Evolutionary conservation across 2,113 vertebrate genomes (phyloP).

Genomic region (Synchiropus splendidus): DNA sequence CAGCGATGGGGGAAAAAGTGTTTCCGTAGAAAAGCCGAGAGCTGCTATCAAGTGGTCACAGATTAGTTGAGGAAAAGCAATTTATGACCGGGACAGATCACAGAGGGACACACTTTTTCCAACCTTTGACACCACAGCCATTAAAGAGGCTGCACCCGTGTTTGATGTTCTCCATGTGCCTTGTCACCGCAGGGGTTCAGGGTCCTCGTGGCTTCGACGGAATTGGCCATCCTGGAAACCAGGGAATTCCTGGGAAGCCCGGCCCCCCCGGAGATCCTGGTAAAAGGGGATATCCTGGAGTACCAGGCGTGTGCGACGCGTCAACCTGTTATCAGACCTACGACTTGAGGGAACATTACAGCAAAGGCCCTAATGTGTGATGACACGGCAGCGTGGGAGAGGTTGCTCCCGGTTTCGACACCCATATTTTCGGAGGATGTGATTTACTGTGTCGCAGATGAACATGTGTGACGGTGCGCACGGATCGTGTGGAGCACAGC

Average conservation of each 20-base stretch:
- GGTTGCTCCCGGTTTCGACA: conserved; percentile 3
- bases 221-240: conserved; percentile 55
- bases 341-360: conserved; percentile 65
- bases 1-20: neutral
- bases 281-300: conserved; percentile 58
- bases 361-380: conserved; percentile 71
- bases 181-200: conserved; percentile 48
- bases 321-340: conserved; percentile 70
- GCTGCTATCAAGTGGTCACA: neutral
- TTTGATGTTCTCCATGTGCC: neutral
- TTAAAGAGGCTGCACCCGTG: neutral
- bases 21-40: neutral
- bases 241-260: conserved; percentile 64
- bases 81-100: neutral
- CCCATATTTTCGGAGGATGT: conserved; percentile 3
- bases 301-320: conserved; percentile 64
- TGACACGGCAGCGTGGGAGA: neutral
- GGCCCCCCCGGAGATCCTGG: conserved; percentile 59
- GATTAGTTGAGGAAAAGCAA: neutral
- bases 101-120: too few species aligned
- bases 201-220: conserved; percentile 66
- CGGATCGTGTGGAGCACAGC: conserved; percentile 7
- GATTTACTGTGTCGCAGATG: conserved; percentile 22
- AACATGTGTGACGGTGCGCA: conserved; percentile 11
- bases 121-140: too few species aligned